Evolutionary conservation across 2,797 vertebrate species (phyloP).

Genomic region (Sphenopsis melanotis): DNA sequence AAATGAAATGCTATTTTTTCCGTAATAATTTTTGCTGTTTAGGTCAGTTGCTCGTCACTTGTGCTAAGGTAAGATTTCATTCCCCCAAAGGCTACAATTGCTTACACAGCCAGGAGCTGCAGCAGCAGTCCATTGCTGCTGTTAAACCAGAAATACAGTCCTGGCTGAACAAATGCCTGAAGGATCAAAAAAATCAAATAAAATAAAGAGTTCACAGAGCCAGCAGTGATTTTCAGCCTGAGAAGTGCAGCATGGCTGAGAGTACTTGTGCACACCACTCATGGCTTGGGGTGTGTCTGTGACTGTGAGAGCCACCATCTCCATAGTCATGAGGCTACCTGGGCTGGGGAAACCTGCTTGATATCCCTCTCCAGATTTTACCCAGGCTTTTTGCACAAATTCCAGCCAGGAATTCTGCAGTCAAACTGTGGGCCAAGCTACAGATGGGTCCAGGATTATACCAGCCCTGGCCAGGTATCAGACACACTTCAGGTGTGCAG

Average conservation of each 20-base stretch:
- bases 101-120: background rate
- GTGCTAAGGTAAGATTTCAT: background rate
- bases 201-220: background rate
- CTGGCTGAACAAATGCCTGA: background rate
- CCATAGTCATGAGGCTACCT: background rate
- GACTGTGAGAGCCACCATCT: background rate
- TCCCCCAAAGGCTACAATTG: background rate
- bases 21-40: background rate
- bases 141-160: background rate
- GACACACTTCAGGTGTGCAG: background rate
- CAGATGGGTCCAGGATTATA: background rate
- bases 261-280: fast-evolving
- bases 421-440: background rate
- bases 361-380: background rate
- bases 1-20: background rate
- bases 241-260: background rate
- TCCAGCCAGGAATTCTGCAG: background rate
- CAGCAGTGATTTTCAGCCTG: background rate
- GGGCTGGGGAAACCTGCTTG: background rate
- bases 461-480: background rate
- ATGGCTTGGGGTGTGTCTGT: fast-evolving
- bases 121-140: background rate
- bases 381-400: background rate
- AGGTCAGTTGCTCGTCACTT: background rate
- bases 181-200: background rate